Base-by-base conservation (phyloP, 2,888 invertebrate genomes). In the Drosophila leonis region DNA sequence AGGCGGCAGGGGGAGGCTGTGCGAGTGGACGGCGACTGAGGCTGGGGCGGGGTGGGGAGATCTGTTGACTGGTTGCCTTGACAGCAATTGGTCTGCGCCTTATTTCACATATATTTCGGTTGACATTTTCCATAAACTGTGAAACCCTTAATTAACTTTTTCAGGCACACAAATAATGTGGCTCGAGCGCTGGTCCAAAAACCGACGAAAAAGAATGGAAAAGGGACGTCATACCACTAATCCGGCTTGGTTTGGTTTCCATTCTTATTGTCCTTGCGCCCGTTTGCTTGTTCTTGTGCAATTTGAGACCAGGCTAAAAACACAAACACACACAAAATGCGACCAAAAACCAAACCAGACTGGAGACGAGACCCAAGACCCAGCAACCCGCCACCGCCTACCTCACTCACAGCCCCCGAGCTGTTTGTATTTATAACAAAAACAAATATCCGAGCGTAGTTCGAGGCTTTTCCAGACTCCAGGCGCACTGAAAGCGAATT, bases 141-240 rank as follows among this genome's bases (percentile, higher is more conserved):
- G 89, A 90, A 90, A 90, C 83, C 90, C 89, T 83, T 84, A 84
- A 84, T 84, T 84, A 84, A 84, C 84, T 90, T 83, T 88, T 88
- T 66, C 65, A 7, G 65, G 49, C 56, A 46, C 67, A 70, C 67
- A 57, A 80, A 80, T 77, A 68, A 80, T 75, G 67, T 52, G 51
- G 63, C 46, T 62, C 31, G 55, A 65, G 35, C n/a, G 35, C 9
- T 44, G 27, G 67, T 41, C 33, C 29, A 13, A 51, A 10, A 33
- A 33, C 15, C 46, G 12, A 24, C 7, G 1, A n/a, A 6, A 29
- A 29, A n/a, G 27, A 49, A 49, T 20, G 20, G 48, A 49, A 49
- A 33, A 33, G 48, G 71, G 35, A 72, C 62, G 41, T 60, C 48
- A 72, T 60, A 42, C 65, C 65, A 72, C 60, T 78, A 78, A 75